Conservation (phyloP, 30 jellyfish, hydroid and myxozoan species). For the Haliclystus octoradiatus region DNA sequence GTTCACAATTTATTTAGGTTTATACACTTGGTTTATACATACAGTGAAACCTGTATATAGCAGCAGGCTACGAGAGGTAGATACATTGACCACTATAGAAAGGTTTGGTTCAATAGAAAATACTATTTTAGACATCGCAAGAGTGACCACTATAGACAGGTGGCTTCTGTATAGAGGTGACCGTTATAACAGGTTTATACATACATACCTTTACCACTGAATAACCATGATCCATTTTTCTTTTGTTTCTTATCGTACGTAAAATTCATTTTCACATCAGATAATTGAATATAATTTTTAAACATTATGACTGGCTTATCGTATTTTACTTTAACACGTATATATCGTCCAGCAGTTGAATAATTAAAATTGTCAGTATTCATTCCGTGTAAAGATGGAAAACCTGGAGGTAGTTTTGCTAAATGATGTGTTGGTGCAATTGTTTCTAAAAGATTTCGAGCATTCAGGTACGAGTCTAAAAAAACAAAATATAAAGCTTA, state of each 20-base stretch:
- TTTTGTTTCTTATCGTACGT: constrained; percentile 79
- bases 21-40: too few relatives aligned
- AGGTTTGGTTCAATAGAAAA: too few relatives aligned
- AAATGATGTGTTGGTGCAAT: constrained; percentile 91
- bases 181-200: too few relatives aligned
- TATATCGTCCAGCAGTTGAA: constrained; percentile 73
- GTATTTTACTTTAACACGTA: constrained; percentile 57
- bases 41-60: too few relatives aligned
- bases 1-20: too few relatives aligned
- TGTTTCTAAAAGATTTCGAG: constrained; percentile 76
- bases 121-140: too few relatives aligned
- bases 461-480: constrained; percentile 63
- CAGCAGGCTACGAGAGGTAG: too few relatives aligned
- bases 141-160: too few relatives aligned
- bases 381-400: constrained; percentile 71
- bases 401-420: constrained; percentile 97
- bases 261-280: constrained; percentile 67
- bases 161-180: too few relatives aligned
- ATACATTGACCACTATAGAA: too few relatives aligned
- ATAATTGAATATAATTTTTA: constrained; percentile 31
- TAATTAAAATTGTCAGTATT: constrained; percentile 90
- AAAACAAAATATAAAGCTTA: too few relatives aligned
- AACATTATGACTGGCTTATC: constrained; percentile 79
- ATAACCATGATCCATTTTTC: constrained; percentile 76
- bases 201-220: constrained; percentile 59